A percentile compares a stretch with the other conserved stretches of the same genome.
Evolutionary conservation across 2,888 invertebrate species (phyloP).

Genomic region (Mythimna impura): DNA sequence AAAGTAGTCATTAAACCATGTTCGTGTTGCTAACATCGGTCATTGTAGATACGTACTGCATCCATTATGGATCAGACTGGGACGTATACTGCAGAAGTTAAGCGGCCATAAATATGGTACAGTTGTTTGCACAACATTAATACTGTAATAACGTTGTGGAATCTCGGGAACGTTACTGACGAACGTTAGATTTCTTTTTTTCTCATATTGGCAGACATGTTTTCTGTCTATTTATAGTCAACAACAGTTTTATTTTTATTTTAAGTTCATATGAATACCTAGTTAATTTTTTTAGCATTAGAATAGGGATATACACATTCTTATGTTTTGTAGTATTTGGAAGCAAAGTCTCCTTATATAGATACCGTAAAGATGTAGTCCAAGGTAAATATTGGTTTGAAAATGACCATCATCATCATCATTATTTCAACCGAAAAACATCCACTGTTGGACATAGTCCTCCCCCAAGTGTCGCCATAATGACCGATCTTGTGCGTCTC

Average conservation of each 20-base stretch:
- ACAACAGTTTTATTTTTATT: too few relatives aligned
- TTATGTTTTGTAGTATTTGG: too few relatives aligned
- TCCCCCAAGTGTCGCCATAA: too few relatives aligned
- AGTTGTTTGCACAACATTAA: constrained; percentile 31
- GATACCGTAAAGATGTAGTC: background rate
- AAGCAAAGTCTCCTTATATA: too few relatives aligned
- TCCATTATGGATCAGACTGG: constrained; percentile 13
- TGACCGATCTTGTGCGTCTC: too few relatives aligned
- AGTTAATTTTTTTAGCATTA: too few relatives aligned
- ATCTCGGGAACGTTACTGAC: background rate
- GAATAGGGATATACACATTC: too few relatives aligned
- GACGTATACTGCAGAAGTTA: constrained; percentile 32
- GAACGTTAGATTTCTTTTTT: background rate
- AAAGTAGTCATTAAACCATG: constrained; percentile 31
- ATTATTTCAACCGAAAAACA: too few relatives aligned
- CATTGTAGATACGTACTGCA: constrained; percentile 14
- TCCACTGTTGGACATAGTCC: too few relatives aligned
- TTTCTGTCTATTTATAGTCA: background rate
- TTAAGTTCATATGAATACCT: too few relatives aligned
- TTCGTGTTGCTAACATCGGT: constrained; percentile 41
- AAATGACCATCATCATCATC: background rate
- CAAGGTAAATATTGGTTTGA: background rate
- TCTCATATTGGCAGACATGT: background rate
- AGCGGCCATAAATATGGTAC: constrained; percentile 17
- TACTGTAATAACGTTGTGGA: background rate